Base-by-base conservation (phyloP, 2,113 vertebrate genomes). In the Rhagologus leucostigma region DNA sequence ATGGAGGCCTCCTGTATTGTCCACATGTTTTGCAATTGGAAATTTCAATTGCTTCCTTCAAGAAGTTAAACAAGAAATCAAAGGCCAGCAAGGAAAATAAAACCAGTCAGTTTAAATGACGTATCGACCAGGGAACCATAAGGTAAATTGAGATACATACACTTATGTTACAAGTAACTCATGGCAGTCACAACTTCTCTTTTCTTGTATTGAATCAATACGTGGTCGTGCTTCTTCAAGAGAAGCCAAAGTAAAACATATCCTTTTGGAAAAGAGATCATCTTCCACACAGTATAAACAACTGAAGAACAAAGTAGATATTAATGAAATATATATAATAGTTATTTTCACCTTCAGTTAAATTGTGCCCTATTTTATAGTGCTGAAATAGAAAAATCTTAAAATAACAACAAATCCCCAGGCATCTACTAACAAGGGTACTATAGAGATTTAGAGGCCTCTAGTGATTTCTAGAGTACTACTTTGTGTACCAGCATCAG, bases 361-460 rank as follows among this genome's bases (percentile, higher is more conserved):
- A 88, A 83, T 91, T 62, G 71, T 59, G 82, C 55, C 79, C 90
- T 96, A 90, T 87, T 96, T 95, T 90, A 94, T 35, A 86, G 42
- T 86, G 90, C 89, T 93, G 91, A 97, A 93, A 84, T 52, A 1
- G 17, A 95, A 96, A 95, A 95, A 90, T 78, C 93, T 74, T 94
- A 95, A 95, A 95, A 91, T 88, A 96, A 92, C 63, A 90, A 22
- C 75, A 96, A 95, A 96, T 94, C 93, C 94, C 92, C 60, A 90
- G 82, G 75, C 42, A 84, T 59, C 73, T 32, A 56, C 93, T 95
- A 94, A 94, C 85, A 93, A 93, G 85, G 42, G 85, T 60, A 86
- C 87, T 92, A n/a, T 0, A 84, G 92, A 96, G 95, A 93, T 97
- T 84, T 75, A 90, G 87, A 94, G 75, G 90, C 71, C 95, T 93